phyloP scores from a whole-genome alignment of 2,888 invertebrate genomes.

The Leptothorax acervorum region DNA sequence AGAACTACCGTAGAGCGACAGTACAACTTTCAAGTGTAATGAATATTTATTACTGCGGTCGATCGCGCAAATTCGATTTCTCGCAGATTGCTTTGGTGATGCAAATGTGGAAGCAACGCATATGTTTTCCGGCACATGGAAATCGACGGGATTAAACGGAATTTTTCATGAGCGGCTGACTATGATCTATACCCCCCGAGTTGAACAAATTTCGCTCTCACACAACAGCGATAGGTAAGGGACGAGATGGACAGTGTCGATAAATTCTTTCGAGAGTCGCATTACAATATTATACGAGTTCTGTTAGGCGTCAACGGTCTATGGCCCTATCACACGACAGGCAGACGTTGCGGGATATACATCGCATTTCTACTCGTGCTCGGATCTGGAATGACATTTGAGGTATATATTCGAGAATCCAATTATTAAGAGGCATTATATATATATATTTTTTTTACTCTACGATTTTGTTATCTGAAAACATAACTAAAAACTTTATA shows the following conservation, averaged over 20 bases:
- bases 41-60: not conserved
- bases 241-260: slow-evolving; percentile 3
- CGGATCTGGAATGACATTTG: slow-evolving; percentile 17
- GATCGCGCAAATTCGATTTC: not conserved
- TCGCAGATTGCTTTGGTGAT: not conserved
- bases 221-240: not conserved
- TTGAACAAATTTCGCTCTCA: not conserved
- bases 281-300: slow-evolving; percentile 21
- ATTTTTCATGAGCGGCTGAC: slow-evolving; percentile 11
- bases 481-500: not conserved
- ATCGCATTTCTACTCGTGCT: not conserved
- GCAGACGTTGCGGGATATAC: not conserved
- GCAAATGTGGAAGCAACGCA: not conserved
- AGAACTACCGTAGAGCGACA: not conserved
- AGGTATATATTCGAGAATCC: not conserved
- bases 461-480: not conserved
- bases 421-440: not conserved
- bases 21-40: not conserved
- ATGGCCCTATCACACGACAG: slow-evolving; percentile 5
- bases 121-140: not conserved
- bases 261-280: slow-evolving; percentile 13
- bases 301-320: not conserved
- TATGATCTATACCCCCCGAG: not conserved
- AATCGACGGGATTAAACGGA: not conserved
- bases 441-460: not conserved